Percentiles rank a stretch among this genome's conserved stretches.
Evolutionary conservation across 2,888 invertebrate species (phyloP).

Genomic region (Timema podura): DNA sequence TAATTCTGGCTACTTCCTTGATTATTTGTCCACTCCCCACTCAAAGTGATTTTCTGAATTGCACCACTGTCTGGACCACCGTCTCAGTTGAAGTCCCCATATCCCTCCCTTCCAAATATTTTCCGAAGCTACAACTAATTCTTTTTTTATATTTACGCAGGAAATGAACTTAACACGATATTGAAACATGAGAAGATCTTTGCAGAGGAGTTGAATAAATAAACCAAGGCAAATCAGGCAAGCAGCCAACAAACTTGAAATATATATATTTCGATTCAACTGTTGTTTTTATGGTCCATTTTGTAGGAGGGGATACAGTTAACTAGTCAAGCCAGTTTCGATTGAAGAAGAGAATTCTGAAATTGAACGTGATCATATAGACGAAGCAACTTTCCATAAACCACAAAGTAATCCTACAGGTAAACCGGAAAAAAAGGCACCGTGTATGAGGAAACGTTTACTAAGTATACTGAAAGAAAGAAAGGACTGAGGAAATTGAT

Average conservation of each 20-base stretch:
- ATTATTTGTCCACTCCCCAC: too few species aligned
- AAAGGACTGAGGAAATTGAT: not conserved
- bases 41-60: too few species aligned
- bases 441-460: too few species aligned
- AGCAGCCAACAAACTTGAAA: conserved; percentile 2
- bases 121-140: too few species aligned
- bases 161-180: not conserved
- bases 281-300: not conserved
- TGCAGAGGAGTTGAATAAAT: not conserved
- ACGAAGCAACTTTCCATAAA: conserved; percentile 1
- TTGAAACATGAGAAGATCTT: not conserved
- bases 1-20: too few species aligned
- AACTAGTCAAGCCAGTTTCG: not conserved
- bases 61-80: too few species aligned
- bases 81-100: too few species aligned
- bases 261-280: not conserved
- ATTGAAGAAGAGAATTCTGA: not conserved
- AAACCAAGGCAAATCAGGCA: not conserved
- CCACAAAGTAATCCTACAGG: not conserved
- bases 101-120: too few species aligned
- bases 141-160: too few species aligned
- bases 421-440: not conserved
- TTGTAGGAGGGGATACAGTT: not conserved
- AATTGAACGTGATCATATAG: not conserved
- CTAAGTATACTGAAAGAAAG: not conserved